A percentile compares a stretch with the other conserved stretches of the same genome.
Evolutionary conservation across 2,888 invertebrate genomes (phyloP).

Genomic region (Tortrix viridana): DNA sequence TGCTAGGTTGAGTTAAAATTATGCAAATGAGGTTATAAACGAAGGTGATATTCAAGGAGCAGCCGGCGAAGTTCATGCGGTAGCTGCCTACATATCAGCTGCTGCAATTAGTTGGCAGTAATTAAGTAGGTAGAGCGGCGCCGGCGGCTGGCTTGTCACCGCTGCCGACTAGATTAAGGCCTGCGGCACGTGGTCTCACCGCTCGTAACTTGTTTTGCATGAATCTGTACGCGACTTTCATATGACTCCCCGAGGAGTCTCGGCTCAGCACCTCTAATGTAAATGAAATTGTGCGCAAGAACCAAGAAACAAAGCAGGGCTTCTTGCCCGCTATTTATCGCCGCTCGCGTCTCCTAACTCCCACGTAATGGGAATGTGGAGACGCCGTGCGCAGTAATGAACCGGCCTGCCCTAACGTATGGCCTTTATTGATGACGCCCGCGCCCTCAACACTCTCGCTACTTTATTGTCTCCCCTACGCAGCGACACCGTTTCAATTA

Average conservation of each 20-base stretch:
- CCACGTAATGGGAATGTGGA: constrained; percentile 77
- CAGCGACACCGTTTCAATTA: constrained; percentile 71
- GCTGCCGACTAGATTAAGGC: constrained; percentile 74
- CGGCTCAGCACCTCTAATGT: constrained; percentile 79
- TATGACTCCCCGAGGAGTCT: constrained; percentile 74
- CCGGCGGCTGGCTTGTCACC: constrained; percentile 55
- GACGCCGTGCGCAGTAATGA: constrained; percentile 74
- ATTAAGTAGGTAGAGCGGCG: constrained; percentile 73
- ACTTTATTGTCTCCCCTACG: constrained; percentile 67
- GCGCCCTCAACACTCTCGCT: constrained; percentile 63
- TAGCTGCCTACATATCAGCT: constrained; percentile 70
- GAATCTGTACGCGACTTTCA: constrained; percentile 78
- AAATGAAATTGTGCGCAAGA: constrained; percentile 82
- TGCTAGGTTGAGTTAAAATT: constrained; percentile 34
- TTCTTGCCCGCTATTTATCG: constrained; percentile 79
- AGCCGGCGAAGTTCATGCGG: constrained; percentile 69
- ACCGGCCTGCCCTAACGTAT: constrained; percentile 76
- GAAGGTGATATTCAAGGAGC: constrained; percentile 66
- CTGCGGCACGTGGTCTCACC: constrained; percentile 66
- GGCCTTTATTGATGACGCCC: constrained; percentile 78
- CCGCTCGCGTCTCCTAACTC: constrained; percentile 77
- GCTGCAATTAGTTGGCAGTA: constrained; percentile 74
- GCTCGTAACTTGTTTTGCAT: constrained; percentile 79
- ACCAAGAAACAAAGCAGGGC: constrained; percentile 81
- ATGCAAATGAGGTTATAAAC: constrained; percentile 45